Evolutionary conservation across 2,113 vertebrate species (phyloP).

Genomic region (Puffinus mauretanicus): DNA sequence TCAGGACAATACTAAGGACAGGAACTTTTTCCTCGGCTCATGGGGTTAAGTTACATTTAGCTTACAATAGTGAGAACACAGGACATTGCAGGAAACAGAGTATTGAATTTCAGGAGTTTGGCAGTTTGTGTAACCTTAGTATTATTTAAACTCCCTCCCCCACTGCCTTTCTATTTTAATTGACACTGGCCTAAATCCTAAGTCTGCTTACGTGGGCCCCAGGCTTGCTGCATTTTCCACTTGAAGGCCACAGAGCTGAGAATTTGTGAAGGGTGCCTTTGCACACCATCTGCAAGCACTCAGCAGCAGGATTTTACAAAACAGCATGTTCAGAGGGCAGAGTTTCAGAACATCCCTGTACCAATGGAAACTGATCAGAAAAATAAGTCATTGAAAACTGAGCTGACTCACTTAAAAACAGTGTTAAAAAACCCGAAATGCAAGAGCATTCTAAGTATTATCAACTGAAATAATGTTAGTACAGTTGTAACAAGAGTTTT

Average conservation of each 20-base stretch:
- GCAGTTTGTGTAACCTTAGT: slow-evolving; percentile 14
- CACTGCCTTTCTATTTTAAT: not conserved
- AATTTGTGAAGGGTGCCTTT: not conserved
- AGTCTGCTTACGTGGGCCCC: not conserved
- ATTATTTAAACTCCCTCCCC: slow-evolving; percentile 35
- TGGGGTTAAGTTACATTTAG: not conserved
- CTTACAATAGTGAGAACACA: slow-evolving; percentile 16
- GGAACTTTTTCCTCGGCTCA: not conserved
- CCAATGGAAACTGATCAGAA: not conserved
- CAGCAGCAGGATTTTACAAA: not conserved
- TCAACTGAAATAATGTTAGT: not conserved
- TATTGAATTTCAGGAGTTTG: slow-evolving; percentile 33
- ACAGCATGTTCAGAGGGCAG: not conserved
- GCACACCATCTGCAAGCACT: not conserved
- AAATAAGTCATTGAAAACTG: not conserved
- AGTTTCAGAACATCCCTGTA: not conserved
- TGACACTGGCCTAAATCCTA: slow-evolving; percentile 1
- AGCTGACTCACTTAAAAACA: not conserved
- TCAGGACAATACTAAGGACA: not conserved
- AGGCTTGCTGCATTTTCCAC: not conserved
- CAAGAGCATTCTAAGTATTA: not conserved
- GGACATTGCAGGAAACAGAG: slow-evolving; percentile 28
- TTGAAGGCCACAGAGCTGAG: not conserved
- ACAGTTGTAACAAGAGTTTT: not conserved
- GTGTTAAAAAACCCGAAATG: not conserved